Evolutionary conservation across 2,888 invertebrate genomes (phyloP).

Genomic region (Eupithecia subumbrata): DNA sequence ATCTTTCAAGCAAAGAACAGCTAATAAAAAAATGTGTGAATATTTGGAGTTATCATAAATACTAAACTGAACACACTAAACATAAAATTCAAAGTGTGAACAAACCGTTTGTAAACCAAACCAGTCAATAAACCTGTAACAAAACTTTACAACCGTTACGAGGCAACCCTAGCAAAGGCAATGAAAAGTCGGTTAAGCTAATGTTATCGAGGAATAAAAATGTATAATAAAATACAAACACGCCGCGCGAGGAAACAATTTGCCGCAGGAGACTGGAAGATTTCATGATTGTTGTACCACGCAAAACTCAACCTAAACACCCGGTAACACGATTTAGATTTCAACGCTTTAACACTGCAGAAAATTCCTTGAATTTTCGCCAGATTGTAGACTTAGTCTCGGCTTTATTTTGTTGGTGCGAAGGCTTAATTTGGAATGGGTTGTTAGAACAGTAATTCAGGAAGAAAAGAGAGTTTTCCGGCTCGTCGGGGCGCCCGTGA

Average conservation of each 20-base stretch:
- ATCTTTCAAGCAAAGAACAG: neutral
- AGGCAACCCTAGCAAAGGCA: constrained; percentile 79
- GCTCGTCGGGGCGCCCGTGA: constrained; percentile 79
- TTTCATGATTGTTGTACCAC: constrained; percentile 66
- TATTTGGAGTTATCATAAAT: neutral
- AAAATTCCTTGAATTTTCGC: constrained; percentile 81
- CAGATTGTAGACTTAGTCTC: constrained; percentile 42
- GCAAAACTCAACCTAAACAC: constrained; percentile 54
- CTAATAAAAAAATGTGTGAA: constrained; percentile 25
- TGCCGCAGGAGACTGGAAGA: constrained; percentile 83
- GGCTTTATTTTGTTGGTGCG: constrained; percentile 50
- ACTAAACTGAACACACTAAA: constrained; percentile 9
- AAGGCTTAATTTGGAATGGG: constrained; percentile 57
- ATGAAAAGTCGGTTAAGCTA: constrained; percentile 85
- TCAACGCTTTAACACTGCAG: constrained; percentile 53
- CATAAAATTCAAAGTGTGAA: constrained; percentile 37
- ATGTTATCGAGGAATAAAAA: constrained; percentile 85
- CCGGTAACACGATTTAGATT: constrained; percentile 57
- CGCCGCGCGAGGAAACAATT: constrained; percentile 83
- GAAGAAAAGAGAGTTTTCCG: constrained; percentile 84
- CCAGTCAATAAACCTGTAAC: constrained; percentile 54
- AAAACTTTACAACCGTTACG: constrained; percentile 51
- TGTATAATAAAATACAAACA: constrained; percentile 85
- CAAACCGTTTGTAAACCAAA: constrained; percentile 46
- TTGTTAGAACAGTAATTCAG: constrained; percentile 68